Evolutionary conservation across 92 coral and sea anemone species (phyloP), one percentile per base, ranked within the genome.

Genomic region (Epizoanthus stellaris): DNA sequence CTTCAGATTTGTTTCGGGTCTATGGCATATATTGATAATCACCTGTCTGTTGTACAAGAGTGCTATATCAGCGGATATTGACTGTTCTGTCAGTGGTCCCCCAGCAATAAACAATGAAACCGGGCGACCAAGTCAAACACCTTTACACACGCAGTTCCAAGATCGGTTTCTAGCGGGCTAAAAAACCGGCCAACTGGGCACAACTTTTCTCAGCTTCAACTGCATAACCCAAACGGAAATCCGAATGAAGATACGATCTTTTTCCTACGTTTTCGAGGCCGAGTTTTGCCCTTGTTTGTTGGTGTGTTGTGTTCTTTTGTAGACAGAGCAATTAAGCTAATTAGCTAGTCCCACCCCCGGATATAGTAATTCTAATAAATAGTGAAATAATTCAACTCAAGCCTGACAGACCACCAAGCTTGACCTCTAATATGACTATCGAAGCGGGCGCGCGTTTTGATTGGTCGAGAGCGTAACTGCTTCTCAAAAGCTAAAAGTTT

Each of bases 321-420:
- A 90, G 95, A 89, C 93, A 89, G 80, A 82, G 89, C 93, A 89
- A 94, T 94, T 90, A 94, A 86, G 86, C 89, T 86, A 94, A 94
- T 94, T 90, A 89, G 88, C 71, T 75, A 67, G 87, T 39, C 87
- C 95, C 98, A 95, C 95, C 98, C 88, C 93, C 82, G 72, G 71
- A 79, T 79, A 79, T 63, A 64, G 47, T 62, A 63, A 79, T 79
- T 79, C 45, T 23, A 20, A 63, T 79, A 62, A 79, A 79, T 62
- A 63, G 83, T 6, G 65, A 79, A 77, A 79, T 63, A 45, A 43
- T 79, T 79, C 65, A 45, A 59, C 72, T 79, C 38, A 14, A 30
- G 60, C 83, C 17, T 79, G 83, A 76, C 82, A 76, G 86, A 88
- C 93, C 94, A 84, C 94, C 92, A 77, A 86, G 90, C 83, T 70